A percentile compares a stretch with the other conserved stretches of the same genome.
Conservation (phyloP, 2,113 vertebrate species). For the Podarcis cretensis region DNA sequence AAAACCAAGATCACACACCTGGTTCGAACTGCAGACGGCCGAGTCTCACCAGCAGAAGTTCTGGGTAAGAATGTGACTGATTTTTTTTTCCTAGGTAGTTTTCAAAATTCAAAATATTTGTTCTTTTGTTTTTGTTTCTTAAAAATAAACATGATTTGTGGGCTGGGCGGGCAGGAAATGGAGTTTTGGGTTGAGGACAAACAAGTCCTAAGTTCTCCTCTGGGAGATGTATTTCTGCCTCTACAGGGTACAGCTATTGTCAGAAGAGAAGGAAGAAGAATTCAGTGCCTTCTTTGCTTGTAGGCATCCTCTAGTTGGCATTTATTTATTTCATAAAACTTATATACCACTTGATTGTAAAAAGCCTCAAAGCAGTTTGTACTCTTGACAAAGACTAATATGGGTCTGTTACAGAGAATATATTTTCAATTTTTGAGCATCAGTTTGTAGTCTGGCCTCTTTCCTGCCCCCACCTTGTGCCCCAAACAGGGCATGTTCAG, state of each 20-base stretch:
- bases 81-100: not conserved
- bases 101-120: not conserved
- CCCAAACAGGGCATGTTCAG: not conserved
- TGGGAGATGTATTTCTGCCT: too few species aligned
- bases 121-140: not conserved
- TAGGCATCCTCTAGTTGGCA: too few species aligned
- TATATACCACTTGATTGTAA: too few species aligned
- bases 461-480: not conserved
- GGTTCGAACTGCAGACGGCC: constrained; percentile 91
- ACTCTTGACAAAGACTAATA: not conserved
- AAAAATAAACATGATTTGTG: too few species aligned
- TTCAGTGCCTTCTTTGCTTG: too few species aligned
- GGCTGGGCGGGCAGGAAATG: not conserved
- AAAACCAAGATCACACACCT: constrained; percentile 98
- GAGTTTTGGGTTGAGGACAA: too few species aligned
- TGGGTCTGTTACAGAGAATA: not conserved
- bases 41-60: constrained; percentile 88
- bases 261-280: too few species aligned
- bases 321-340: too few species aligned
- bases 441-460: not conserved
- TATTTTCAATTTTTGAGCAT: not conserved
- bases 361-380: not conserved
- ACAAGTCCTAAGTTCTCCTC: too few species aligned
- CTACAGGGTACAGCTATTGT: too few species aligned
- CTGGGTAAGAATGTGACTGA: constrained; percentile 71